Evolutionary conservation across 1,140 invertebrate genomes (phyloP), one percentile per base, ranked within the genome.

Genomic region (Trialeurodes vaporariorum): DNA sequence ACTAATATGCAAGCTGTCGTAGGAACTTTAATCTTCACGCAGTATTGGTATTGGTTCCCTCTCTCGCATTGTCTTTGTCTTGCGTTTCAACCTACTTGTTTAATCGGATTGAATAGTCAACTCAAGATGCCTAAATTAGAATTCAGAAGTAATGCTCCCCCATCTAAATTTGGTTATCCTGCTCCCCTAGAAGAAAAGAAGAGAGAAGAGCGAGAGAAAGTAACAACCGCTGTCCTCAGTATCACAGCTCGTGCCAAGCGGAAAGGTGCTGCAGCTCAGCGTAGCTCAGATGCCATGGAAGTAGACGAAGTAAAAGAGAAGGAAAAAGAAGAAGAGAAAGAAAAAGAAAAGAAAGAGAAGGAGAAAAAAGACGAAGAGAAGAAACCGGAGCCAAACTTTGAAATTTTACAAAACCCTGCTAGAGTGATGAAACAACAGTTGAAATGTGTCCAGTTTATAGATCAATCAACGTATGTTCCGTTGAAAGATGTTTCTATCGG

Each of bases 21-120:
- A 1, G 98, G 98, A n/a, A 91, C 96, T 78, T 78, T 99, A 59
- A 91, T 98, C 0, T 99, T 99, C 78, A 96, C 94, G 0, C 97
- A 99, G 77, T 98, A 98, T 78, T 99, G 98, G 98, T 99, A 98
- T 77, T 99, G 98, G 98, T 99, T 98, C 84, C 97, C 98, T 0
- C 80, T 99, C 63, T 89, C 94, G 0, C 94, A 98, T 77, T 98
- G 97, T 73, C 79, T 99, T 59, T 94, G 94, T 1, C 80, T 99
- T 65, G 92, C 96, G 0, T 98, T 99, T 75, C 94, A 93, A 0
- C 97, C 98, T 1, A 98, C 96, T 0, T 96, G 92, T 75, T 75
- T 99, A 1, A 96, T 99, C 76, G 94, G 88, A 12, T 84, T 99
- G 0, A 99, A 99, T 77, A 86, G 89, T 0, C 91, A 98, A 75